A percentile compares a stretch with the other conserved stretches of the same genome.
phyloP scores from a whole-genome alignment of 2,888 invertebrate species.

The Ophion ventricosus region DNA sequence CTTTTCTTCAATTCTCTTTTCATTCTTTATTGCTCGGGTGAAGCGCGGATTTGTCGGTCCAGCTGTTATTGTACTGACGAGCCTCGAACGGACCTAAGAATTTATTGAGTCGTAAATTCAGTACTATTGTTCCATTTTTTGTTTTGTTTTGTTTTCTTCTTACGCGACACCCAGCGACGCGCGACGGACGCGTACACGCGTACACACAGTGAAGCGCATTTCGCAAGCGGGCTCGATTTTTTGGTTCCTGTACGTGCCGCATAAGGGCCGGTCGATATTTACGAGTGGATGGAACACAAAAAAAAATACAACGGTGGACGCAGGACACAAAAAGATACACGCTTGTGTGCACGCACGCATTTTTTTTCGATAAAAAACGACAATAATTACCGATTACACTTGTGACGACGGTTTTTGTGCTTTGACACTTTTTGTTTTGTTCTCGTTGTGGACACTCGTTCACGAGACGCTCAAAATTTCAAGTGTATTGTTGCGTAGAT shows the following conservation, averaged over 20 bases:
- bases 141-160: no score
- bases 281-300: no score
- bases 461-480: neutral
- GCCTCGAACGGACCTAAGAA: slow-evolving; percentile 57
- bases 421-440: neutral
- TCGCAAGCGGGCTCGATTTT: neutral
- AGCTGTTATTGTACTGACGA: neutral
- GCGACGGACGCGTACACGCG: neutral
- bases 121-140: neutral
- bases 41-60: slow-evolving; percentile 11
- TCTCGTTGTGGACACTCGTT: neutral
- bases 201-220: neutral
- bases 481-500: neutral
- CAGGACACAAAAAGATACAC: neutral
- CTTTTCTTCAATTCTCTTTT: slow-evolving; percentile 10
- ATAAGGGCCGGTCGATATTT: neutral
- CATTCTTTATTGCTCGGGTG: neutral
- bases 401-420: slow-evolving; percentile 6
- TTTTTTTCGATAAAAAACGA: slow-evolving; percentile 35
- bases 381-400: slow-evolving; percentile 59
- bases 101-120: slow-evolving; percentile 20
- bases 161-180: no score
- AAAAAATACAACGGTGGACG: neutral
- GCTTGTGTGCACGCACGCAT: neutral
- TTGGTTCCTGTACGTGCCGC: neutral